These are phyloP conservation scores for Chrysomela aeneicollis DNA, from an alignment of 2,888 invertebrate genomes.

Conservation along the genomic window DNA sequence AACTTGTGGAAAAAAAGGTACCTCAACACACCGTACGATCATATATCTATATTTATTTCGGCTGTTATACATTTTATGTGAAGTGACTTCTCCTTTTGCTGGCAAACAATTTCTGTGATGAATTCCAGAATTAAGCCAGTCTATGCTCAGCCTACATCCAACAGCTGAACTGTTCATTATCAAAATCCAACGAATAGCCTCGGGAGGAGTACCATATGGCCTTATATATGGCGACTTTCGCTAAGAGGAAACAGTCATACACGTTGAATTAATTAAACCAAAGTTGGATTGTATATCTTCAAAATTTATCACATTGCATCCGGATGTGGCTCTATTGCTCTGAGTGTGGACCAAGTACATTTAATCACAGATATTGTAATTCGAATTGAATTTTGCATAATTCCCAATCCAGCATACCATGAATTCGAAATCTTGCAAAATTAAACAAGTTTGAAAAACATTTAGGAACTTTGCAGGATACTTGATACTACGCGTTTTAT, in stretches of 20 bases:
- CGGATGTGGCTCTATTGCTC: constrained; percentile 14
- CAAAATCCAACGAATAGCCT: constrained; percentile 45
- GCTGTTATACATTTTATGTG: too few relatives aligned
- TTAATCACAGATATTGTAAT: constrained; percentile 34
- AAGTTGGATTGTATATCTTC: constrained; percentile 36
- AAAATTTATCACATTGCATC: constrained; percentile 32
- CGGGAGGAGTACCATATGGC: constrained; percentile 43
- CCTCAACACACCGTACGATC: too few relatives aligned
- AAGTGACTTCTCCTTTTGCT: not conserved
- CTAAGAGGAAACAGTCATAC: constrained; percentile 39
- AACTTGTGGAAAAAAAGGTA: too few relatives aligned
- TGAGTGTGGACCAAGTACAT: constrained; percentile 8
- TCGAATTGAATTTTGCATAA: constrained; percentile 24
- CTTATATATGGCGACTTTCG: constrained; percentile 40
- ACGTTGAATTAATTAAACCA: constrained; percentile 42
- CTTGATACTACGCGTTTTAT: not conserved
- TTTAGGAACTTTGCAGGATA: not conserved
- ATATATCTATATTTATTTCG: too few relatives aligned
- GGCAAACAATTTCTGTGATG: not conserved
- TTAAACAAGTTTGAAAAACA: not conserved
- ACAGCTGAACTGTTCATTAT: constrained; percentile 49
- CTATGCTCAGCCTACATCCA: not conserved
- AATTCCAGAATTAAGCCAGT: not conserved
- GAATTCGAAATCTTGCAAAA: too few relatives aligned
- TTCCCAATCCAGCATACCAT: not conserved